These are phyloP conservation scores for Melikaiella ostensackeni DNA, from an alignment of 2,888 invertebrate species.

Conservation along the genomic window DNA sequence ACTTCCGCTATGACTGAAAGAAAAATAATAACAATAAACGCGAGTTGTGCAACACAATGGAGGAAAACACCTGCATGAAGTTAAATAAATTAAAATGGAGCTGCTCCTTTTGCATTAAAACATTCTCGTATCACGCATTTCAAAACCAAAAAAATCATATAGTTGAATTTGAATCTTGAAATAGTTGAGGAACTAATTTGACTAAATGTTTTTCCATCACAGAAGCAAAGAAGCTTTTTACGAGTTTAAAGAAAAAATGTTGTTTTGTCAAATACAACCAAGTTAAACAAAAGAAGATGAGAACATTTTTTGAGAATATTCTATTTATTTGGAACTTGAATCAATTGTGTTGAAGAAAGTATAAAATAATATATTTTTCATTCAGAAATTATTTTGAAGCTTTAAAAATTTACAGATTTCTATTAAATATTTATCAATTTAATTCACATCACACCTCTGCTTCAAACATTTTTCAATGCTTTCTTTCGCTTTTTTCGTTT, in stretches of 20 bases:
- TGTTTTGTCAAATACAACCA: not conserved
- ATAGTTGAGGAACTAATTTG: not conserved
- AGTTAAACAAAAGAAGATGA: not conserved
- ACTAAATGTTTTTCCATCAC: conserved; percentile 7
- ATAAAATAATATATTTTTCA: too few relatives aligned
- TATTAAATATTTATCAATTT: not conserved
- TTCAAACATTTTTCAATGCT: not conserved
- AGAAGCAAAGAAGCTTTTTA: conserved; percentile 3
- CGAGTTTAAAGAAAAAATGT: not conserved
- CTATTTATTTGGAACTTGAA: too few relatives aligned
- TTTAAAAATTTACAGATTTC: not conserved
- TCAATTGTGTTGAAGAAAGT: too few relatives aligned
- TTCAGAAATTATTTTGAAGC: not conserved
- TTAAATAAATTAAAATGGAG: conserved; percentile 22
- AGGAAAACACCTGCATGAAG: conserved; percentile 3
- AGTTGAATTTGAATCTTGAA: conserved; percentile 1
- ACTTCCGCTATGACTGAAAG: not conserved
- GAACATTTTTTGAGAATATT: not conserved
- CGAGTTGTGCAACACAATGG: not conserved
- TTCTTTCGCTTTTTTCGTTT: not conserved
- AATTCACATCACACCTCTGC: not conserved
- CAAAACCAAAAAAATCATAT: not conserved
- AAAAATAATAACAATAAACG: not conserved
- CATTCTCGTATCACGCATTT: conserved; percentile 17
- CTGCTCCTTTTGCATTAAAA: conserved; percentile 19